Evolutionary conservation across 2,888 invertebrate species (phyloP), one percentile per base, ranked within the genome.

Genomic region (Fragum sueziense): DNA sequence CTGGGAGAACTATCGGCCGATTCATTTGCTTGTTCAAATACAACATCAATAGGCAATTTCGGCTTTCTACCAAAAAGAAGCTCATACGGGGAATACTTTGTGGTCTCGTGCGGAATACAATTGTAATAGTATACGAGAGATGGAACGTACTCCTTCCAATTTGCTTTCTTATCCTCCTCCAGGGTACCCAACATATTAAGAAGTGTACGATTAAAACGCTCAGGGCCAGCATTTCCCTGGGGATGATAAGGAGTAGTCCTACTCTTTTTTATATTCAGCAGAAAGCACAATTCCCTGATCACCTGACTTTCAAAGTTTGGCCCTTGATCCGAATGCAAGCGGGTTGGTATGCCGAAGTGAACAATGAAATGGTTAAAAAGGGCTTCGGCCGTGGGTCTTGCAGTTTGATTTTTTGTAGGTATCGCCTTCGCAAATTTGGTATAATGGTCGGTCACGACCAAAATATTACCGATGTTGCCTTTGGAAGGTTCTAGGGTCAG

Each of bases 101-200:
- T 82, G 1, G 82, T 37, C 7, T 76, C 76, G 57, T 82, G 76
- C 2, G 41, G 29, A 2, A 61, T 76, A 61, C 69, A 76, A 47
- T 79, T 82, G 34, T 79, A 82, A 0, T 59, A 29, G 34, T 73
- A 71, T 0, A 74, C 70, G 29, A 82, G 65, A 17, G 70, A 29
- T n/a, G 51, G 41, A 9, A 79, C 22, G 47, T 79, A 72, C 22
- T 67, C 65, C 52, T 75, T 74, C 80, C 80, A 83, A 41, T 80
- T 59, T 27, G 33, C 1, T 47, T 79, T 82, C 29, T 74, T 33
- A 0, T 59, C 41, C 11, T 61, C 14, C 14, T 76, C 69, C 41
- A 83, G 71, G 22, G 76, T 79, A 20, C 81, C 67, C 33, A 75
- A 57, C 41, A 41, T 41, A 41, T 41, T 41, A 9, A 41, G 9